phyloP scores from a whole-genome alignment of 2,113 vertebrate genomes.

The Cettia cetti region DNA sequence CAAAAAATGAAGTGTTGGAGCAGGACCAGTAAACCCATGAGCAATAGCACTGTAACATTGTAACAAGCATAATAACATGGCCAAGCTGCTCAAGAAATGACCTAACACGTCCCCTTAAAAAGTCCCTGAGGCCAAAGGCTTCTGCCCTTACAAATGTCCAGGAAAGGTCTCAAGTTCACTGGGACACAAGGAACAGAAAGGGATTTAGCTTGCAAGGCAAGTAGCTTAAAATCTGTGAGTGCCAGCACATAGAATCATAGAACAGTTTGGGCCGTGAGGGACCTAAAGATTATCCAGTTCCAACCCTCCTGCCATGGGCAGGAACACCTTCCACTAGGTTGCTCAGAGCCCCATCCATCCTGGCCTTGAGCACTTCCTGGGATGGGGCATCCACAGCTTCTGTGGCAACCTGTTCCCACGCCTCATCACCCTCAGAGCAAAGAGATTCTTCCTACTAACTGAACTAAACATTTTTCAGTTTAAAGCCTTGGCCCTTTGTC shows the following conservation, averaged over 20 bases:
- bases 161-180: neutral
- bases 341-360: neutral
- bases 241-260: neutral
- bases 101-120: neutral
- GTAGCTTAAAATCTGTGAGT: neutral
- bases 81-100: neutral
- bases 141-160: neutral
- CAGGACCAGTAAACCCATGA: rapidly evolving
- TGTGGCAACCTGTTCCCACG: neutral
- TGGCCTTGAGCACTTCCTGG: neutral
- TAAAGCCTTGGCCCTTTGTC: neutral
- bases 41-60: neutral
- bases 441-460: too few species aligned
- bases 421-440: neutral
- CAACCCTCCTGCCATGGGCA: neutral
- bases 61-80: neutral
- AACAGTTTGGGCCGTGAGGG: neutral
- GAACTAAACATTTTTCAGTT: neutral
- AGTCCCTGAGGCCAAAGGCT: neutral
- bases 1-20: constrained; percentile 34
- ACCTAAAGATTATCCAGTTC: neutral
- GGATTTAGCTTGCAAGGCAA: neutral
- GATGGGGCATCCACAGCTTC: neutral
- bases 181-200: neutral
- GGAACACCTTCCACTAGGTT: neutral